Evolutionary conservation across 2,113 vertebrate genomes (phyloP), one percentile per base, ranked within the genome.

Genomic region (Pavo muticus): DNA sequence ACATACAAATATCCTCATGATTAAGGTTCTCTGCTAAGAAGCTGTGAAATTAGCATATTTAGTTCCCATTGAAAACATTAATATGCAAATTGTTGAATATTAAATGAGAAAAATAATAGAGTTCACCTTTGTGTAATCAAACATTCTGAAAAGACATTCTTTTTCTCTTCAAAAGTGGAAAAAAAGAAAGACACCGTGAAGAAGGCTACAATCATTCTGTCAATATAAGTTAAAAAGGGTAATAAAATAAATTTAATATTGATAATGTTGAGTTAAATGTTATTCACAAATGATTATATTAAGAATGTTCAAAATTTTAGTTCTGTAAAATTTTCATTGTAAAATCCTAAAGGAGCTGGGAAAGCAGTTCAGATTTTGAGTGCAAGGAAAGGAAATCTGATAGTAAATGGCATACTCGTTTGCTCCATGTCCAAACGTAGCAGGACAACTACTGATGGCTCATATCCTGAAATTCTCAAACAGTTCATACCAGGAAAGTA

Each of bases 81-180:
- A 84, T 44, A 95, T 96, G 93, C 83, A 95, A 95, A 95, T 91
- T 94, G 69, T 86, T 93, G 94, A 95, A 91, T 91, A 94, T 68
- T 72, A 88, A 88, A 88, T 2, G 11, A 84, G 92, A 75, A 94
- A 59, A 94, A 92, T 90, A 95, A 95, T 75, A 57, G 85, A 75
- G 79, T 95, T 96, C 94, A 95, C 93, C 95, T 95, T 95, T 72
- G 75, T 74, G 60, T 90, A 95, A 97, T 95, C 85, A 94, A 94
- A 94, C 79, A 90, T 88, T 80, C 75, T 64, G 50, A 30, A 95
- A 94, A 88, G 60, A 71, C 68, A 61, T 69, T 76, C 3, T 68
- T 95, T 96, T 95, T 74, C 44, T 42, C 29, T 65, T 88, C 44
- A 94, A 91, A 94, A 94, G 57, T 11, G 3, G 19, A 4, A n/a